phyloP scores from a whole-genome alignment of 2,888 invertebrate genomes.

The Aphodius granarius region DNA sequence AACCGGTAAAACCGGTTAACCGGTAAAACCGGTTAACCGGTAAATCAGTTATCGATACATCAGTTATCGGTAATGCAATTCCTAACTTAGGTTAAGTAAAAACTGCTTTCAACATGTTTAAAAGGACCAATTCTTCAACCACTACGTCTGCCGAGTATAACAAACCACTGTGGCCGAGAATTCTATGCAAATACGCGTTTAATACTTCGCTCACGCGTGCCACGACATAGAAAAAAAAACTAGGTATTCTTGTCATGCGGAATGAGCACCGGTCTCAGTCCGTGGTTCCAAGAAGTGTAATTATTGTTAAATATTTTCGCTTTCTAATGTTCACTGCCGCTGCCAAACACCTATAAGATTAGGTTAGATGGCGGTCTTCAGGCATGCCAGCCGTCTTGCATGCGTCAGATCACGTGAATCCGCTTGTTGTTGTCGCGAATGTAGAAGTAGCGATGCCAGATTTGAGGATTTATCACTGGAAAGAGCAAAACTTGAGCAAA shows the following conservation, averaged over 20 bases:
- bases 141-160: not conserved
- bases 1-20: too few species aligned
- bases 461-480: not conserved
- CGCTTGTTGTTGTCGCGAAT: not conserved
- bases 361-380: conserved; percentile 37
- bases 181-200: conserved; percentile 23
- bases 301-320: conserved; percentile 50
- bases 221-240: conserved; percentile 21
- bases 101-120: too few species aligned
- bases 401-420: not conserved
- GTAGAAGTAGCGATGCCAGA: too few species aligned
- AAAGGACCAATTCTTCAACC: not conserved
- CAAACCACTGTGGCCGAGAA: not conserved
- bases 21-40: too few species aligned
- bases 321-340: conserved; percentile 45
- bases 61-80: too few species aligned
- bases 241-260: conserved; percentile 38
- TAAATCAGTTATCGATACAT: too few species aligned
- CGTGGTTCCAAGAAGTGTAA: conserved; percentile 44
- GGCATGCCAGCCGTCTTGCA: not conserved
- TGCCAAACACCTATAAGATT: conserved; percentile 44
- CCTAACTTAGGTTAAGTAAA: too few species aligned
- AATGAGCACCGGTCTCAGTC: conserved; percentile 38
- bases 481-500: not conserved
- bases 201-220: conserved; percentile 24